Base-by-base conservation (phyloP, 30 jellyfish, hydroid and myxozoan genomes). In the Phacellophora camtschatica region DNA sequence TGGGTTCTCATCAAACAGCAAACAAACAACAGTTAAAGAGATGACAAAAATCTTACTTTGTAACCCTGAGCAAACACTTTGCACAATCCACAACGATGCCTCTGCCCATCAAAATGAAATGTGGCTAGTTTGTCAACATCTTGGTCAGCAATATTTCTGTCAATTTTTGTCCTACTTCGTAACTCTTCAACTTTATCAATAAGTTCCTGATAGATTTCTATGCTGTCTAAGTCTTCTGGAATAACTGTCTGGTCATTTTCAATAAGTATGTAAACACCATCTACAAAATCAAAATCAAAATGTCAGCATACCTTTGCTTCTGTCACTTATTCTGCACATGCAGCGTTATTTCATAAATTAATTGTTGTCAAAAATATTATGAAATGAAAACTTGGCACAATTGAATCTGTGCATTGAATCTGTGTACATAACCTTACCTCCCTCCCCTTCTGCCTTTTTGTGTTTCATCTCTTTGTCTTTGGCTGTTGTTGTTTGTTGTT, bases 81-180 rank as follows among this genome's bases (percentile, higher is more conserved):
- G 81, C 96, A 85, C 71, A 85, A 68, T 31, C 41, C 84, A 35
- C 98, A 92, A 15, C 48, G 66, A 89, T 77, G 85, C 10, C 65
- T 86, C 76, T 92, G 83, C 31, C 98, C 98, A 77, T 73, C 90
- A 64, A 64, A 93, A 39, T 87, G 87, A 37, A 93, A 93, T 7
- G 87, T 88, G 2, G 87, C 71, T n/a, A 93, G 83, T 61, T 93
- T 93, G 58, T 82, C 95, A 51, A 93, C 96, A 75, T 93, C 99
- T 68, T 93, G 96, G 66, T 93, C 99, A 16, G 99, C 96, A 56
- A 93, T 94, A 59, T 93, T 93, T 28, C 99, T 77, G 34, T 93
- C 97, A 56, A 93, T 78, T 27, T 93, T 94, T 16, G 85, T 81
- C 37, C 99, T 72, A 41, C 86, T 95, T 22, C 99, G 55, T 73